Percentiles rank a stretch among this genome's conserved stretches.
phyloP scores from a whole-genome alignment of 37 sponge, comb jelly and placozoan species.

The Hormiphora californensis region DNA sequence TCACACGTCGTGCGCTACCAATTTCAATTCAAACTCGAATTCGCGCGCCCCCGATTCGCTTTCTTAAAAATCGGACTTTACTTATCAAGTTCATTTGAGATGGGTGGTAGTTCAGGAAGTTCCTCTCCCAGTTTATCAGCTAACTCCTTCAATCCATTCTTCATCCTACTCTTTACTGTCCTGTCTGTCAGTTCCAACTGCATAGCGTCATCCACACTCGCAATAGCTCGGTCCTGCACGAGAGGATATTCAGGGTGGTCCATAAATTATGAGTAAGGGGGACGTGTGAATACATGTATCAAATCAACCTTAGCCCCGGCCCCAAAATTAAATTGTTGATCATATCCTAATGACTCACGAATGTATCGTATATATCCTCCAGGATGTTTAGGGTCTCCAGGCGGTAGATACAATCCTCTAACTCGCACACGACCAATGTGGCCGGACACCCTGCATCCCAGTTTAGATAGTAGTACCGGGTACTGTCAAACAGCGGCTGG shows the following conservation, averaged over 20 bases:
- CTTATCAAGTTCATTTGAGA: not conserved
- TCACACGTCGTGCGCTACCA: too few relatives aligned
- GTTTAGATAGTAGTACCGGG: conserved; percentile 21
- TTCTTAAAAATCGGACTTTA: too few relatives aligned
- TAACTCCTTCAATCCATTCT: not conserved
- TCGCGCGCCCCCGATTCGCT: too few relatives aligned
- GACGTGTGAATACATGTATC: too few relatives aligned
- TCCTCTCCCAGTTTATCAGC: not conserved
- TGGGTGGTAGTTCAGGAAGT: not conserved
- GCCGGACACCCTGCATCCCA: not conserved
- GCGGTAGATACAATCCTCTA: not conserved
- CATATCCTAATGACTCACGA: not conserved
- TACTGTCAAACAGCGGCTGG: not conserved
- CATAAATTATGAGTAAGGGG: not conserved
- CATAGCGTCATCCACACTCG: not conserved
- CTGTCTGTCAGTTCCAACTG: conserved; percentile 23
- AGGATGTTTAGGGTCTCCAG: not conserved
- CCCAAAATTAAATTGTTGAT: too few relatives aligned
- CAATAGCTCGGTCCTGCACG: not conserved
- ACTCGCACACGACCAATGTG: not conserved
- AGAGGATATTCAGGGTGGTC: not conserved
- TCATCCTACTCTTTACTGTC: not conserved
- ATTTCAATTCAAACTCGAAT: too few relatives aligned
- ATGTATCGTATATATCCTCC: not conserved
- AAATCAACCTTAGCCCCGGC: too few relatives aligned